phyloP scores from a whole-genome alignment of 2,888 invertebrate genomes.

The Nycteola revayana region DNA sequence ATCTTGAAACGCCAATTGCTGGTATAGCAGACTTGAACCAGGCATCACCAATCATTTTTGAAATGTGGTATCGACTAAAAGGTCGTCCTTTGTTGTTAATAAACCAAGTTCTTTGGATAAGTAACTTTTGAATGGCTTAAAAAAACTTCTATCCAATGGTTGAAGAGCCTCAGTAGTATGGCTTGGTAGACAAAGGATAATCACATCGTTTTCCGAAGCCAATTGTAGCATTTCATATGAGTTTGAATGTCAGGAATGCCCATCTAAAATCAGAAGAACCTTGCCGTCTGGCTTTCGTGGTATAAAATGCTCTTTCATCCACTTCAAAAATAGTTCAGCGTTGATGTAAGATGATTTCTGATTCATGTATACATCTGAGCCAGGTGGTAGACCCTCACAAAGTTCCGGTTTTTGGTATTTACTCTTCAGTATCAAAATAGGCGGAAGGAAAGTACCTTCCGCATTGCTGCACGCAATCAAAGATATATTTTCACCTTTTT shows the following conservation, averaged over 20 bases:
- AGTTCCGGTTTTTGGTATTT: slow-evolving; percentile 9
- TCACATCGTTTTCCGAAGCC: too few species aligned
- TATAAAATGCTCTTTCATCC: slow-evolving; percentile 1
- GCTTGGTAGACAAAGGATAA: too few species aligned
- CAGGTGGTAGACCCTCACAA: slow-evolving; percentile 6
- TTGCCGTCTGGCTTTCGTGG: not conserved
- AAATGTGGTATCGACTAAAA: too few species aligned
- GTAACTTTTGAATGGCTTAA: too few species aligned
- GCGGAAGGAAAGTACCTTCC: slow-evolving; percentile 25
- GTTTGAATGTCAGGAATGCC: slow-evolving; percentile 2
- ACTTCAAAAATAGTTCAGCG: slow-evolving; percentile 3
- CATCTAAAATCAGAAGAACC: slow-evolving; percentile 4
- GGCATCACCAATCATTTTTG: too few species aligned
- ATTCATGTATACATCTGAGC: slow-evolving; percentile 5
- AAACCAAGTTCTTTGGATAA: not conserved
- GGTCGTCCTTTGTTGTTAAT: not conserved
- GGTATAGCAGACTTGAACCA: too few species aligned
- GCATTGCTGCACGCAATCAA: slow-evolving; percentile 46
- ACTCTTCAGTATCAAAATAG: slow-evolving; percentile 10
- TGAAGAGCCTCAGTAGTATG: too few species aligned
- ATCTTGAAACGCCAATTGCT: too few species aligned
- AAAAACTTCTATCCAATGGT: too few species aligned
- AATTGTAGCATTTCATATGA: too few species aligned
- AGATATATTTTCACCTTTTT: slow-evolving; percentile 34
- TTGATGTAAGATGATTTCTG: slow-evolving; percentile 6